Percentiles rank a stretch among this genome's conserved stretches.
These are phyloP conservation scores for Batillaria attramentaria DNA, from an alignment of 1,140 invertebrate species.

Conservation along the genomic window DNA sequence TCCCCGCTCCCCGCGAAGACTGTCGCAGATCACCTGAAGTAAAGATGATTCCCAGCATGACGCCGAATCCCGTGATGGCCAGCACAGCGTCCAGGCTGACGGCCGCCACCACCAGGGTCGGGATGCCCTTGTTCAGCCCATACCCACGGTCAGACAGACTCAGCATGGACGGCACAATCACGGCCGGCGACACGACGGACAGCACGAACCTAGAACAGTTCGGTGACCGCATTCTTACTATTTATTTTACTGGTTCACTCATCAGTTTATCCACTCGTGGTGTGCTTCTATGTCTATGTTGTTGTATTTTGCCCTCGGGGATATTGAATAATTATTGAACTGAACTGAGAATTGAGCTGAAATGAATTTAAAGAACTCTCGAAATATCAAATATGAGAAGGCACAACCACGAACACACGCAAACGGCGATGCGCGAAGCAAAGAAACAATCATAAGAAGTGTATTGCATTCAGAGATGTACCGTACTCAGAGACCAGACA, in stretches of 20 bases:
- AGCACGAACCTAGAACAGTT: conserved; percentile 78
- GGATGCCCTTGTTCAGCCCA: conserved; percentile 93
- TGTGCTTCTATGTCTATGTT: neutral
- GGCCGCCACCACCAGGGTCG: conserved; percentile 92
- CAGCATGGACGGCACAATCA: conserved; percentile 94
- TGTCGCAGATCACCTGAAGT: conserved; percentile 57
- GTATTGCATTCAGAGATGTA: too few relatives aligned
- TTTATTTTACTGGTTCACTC: neutral
- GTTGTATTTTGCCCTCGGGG: neutral
- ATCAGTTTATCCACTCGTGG: neutral
- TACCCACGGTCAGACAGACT: conserved; percentile 86
- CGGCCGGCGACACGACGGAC: conserved; percentile 93
- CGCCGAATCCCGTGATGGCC: conserved; percentile 87
- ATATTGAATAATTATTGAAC: neutral
- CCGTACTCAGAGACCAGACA: too few relatives aligned
- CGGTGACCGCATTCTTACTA: neutral
- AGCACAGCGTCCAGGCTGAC: conserved; percentile 88
- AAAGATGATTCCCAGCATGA: conserved; percentile 62
- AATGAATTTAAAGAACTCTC: neutral
- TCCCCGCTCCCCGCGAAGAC: neutral
- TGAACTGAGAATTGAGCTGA: neutral
- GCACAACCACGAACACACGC: neutral
- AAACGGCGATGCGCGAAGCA: too few relatives aligned
- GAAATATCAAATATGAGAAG: neutral
- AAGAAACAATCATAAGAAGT: too few relatives aligned